These are phyloP conservation scores for Tachystola acroxantha DNA, from an alignment of 2,888 invertebrate species.

Conservation along the genomic window DNA sequence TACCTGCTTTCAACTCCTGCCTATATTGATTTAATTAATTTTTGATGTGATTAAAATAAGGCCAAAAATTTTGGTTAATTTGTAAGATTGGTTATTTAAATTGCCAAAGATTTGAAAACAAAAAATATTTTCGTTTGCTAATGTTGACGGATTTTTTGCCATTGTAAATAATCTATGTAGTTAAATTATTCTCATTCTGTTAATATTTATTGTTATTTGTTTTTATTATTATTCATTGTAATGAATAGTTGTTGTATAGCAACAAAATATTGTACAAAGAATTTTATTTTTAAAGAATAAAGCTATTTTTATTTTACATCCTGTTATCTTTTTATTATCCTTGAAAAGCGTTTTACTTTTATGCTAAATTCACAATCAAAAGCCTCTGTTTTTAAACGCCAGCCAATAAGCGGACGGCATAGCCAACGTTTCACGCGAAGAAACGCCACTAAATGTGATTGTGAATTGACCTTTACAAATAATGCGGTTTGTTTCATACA, in stretches of 20 bases:
- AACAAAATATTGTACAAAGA: conserved; percentile 55
- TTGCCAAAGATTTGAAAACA: not conserved
- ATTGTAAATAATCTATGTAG: conserved; percentile 3
- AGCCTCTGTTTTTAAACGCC: too few species aligned
- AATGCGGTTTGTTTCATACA: too few species aligned
- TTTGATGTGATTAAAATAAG: too few species aligned
- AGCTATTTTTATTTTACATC: conserved; percentile 42
- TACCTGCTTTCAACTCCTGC: too few species aligned
- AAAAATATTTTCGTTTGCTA: not conserved
- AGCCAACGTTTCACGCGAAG: too few species aligned
- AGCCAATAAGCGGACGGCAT: too few species aligned
- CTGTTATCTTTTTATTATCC: conserved; percentile 7
- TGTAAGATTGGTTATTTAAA: not conserved
- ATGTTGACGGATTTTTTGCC: not conserved
- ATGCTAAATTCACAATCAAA: too few species aligned
- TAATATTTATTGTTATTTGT: not conserved
- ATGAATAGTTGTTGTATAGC: conserved; percentile 6
- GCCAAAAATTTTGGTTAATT: not conserved
- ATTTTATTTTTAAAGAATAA: conserved; percentile 61
- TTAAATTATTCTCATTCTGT: not conserved
- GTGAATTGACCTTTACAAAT: too few species aligned
- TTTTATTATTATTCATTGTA: not conserved
- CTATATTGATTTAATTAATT: too few species aligned
- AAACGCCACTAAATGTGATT: too few species aligned
- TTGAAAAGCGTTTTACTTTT: too few species aligned